Evolutionary conservation across 2,113 vertebrate genomes (phyloP).

Genomic region (Protobothrops flavoviridis): DNA sequence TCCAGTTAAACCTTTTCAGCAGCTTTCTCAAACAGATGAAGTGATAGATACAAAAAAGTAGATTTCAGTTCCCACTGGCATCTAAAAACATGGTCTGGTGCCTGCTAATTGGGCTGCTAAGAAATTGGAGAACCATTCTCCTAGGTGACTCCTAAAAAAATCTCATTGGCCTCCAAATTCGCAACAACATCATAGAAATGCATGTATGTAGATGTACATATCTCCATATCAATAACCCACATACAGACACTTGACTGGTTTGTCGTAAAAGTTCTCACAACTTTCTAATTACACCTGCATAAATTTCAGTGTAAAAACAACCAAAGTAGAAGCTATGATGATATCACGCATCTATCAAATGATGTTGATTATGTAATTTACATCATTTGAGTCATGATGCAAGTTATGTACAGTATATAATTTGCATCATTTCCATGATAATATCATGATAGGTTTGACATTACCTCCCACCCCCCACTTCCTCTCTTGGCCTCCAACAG

Average conservation of each 20-base stretch:
- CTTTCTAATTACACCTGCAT: slow-evolving; percentile 42
- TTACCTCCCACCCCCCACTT: neutral
- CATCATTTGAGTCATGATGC: neutral
- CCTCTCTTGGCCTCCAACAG: neutral
- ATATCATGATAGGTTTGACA: neutral
- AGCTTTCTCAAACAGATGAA: neutral
- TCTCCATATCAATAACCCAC: neutral
- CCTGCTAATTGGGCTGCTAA: neutral
- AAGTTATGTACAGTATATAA: neutral
- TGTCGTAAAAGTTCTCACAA: neutral
- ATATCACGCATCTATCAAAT: neutral
- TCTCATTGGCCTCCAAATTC: neutral
- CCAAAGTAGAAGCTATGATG: neutral
- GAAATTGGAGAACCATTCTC: neutral
- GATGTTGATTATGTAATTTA: neutral
- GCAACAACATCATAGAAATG: slow-evolving; percentile 30
- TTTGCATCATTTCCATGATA: neutral
- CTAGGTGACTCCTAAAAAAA: neutral
- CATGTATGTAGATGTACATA: neutral
- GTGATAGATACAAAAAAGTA: neutral
- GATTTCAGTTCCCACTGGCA: neutral
- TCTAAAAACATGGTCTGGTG: neutral
- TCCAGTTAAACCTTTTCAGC: slow-evolving; percentile 78
- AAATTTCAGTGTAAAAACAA: neutral
- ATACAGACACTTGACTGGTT: neutral